Evolutionary conservation across 2,797 vertebrate species (phyloP), one percentile per base, ranked within the genome.

Genomic region (Knipowitschia caucasica): DNA sequence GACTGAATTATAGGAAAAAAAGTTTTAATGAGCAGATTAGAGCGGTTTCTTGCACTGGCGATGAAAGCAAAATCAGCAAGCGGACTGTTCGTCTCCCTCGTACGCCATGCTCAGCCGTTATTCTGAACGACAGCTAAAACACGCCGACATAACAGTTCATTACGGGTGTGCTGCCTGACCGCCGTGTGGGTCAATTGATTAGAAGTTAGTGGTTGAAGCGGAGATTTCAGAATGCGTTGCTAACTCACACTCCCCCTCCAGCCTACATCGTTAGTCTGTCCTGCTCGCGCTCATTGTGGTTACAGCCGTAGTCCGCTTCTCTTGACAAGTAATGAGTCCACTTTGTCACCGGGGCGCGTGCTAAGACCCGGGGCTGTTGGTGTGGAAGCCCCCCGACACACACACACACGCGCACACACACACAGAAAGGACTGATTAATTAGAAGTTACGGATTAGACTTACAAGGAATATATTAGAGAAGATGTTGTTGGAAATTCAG

Each of bases 251-350:
- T 56, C 71, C 7, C 24, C 43, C 61, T 63, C 23, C 26, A 35
- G 52, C 62, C 53, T 27, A 36, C 15, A 70, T 66, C 77, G 80
- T 88, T 81, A 85, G 69, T 71, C 65, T 67, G n/a, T 24, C 18
- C 30, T 64, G 59, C 68, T 53, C 21, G 20, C 11, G 30, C 35
- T 67, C 62, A 60, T 66, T 61, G 51, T 51, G 24, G 55, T 51
- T 43, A 59, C 40, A 49, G 64, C 71, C 53, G 54, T 40, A 46
- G 25, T 46, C 25, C 1, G 50, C 63, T 47, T 72, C 56, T 33
- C 55, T n/a, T 27, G 46, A 38, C 31, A 58, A n/a, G 23, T 74
- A 83, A 85, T 79, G 69, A 81, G 72, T 50, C 59, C 50, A 73
- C 33, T 81, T 67, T 44, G 73, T 82, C 69, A 69, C 69, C 33